Conservation (phyloP, 2,888 invertebrate genomes). For the Ferrisia virgata region DNA sequence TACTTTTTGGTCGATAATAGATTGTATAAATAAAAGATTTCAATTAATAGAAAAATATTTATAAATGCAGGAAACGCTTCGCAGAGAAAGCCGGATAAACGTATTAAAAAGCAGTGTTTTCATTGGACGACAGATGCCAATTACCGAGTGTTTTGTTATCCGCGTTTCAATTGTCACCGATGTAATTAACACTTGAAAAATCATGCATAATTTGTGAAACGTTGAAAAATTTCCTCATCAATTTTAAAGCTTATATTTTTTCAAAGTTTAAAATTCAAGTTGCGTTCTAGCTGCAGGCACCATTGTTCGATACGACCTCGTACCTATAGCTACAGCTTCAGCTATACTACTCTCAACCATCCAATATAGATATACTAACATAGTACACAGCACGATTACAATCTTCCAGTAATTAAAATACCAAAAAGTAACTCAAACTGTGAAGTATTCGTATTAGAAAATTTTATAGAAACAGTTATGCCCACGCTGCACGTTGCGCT, state of each 20-base stretch:
- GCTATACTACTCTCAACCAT: no score
- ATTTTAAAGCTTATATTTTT: not conserved
- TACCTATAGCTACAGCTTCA: no score
- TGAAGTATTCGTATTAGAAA: not conserved
- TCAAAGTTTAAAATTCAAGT: not conserved
- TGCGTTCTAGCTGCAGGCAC: no score
- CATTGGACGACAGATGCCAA: not conserved
- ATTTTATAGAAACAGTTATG: not conserved
- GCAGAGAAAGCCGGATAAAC: not conserved
- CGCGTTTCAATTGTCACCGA: not conserved
- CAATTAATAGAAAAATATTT: not conserved
- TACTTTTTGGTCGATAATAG: not conserved
- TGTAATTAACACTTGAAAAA: conserved; percentile 12
- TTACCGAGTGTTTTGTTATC: not conserved
- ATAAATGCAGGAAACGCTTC: not conserved
- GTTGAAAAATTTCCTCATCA: not conserved
- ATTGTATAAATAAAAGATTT: not conserved
- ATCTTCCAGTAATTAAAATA: not conserved
- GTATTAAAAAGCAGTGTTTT: not conserved
- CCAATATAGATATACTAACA: no score
- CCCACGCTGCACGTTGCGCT: no score
- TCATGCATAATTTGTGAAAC: not conserved
- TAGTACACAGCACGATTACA: no score
- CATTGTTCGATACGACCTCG: not conserved
- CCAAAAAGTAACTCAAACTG: not conserved